These are phyloP conservation scores for Procambarus virginalis DNA, from an alignment of 1,140 invertebrate species.

Conservation along the genomic window DNA sequence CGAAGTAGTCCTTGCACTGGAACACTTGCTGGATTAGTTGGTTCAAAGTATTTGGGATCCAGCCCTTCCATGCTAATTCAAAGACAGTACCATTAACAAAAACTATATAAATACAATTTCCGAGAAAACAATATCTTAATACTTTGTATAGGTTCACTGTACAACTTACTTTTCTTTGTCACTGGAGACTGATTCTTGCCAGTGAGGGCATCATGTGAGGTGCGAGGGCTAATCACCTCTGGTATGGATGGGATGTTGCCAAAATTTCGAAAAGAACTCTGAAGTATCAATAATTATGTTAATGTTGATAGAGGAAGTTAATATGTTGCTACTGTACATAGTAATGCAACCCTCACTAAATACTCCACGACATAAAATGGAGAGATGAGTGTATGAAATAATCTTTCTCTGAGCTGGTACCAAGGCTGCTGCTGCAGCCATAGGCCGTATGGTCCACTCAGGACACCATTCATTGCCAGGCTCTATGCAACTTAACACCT, in stretches of 20 bases:
- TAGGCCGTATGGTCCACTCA: not conserved
- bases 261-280: conserved; percentile 39
- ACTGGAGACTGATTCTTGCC: not conserved
- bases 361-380: not conserved
- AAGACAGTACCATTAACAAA: not conserved
- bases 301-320: no score
- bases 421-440: not conserved
- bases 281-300: conserved; percentile 1
- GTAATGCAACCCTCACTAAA: not conserved
- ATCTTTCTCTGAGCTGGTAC: not conserved
- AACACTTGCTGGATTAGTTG: conserved; percentile 15
- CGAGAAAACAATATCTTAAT: no score
- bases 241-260: conserved; percentile 49
- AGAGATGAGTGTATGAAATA: not conserved
- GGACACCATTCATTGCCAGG: no score
- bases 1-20: conserved; percentile 35
- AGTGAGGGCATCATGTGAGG: not conserved
- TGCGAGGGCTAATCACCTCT: conserved; percentile 44
- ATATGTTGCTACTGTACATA: not conserved
- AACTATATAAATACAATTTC: no score
- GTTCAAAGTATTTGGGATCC: conserved; percentile 44
- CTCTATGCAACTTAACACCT: no score
- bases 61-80: conserved; percentile 17
- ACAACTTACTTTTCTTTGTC: conserved; percentile 51
- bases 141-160: no score